A percentile compares a stretch with the other conserved stretches of the same genome.
phyloP scores from a whole-genome alignment of 2,113 vertebrate genomes.

The Hepsetus odoe region DNA sequence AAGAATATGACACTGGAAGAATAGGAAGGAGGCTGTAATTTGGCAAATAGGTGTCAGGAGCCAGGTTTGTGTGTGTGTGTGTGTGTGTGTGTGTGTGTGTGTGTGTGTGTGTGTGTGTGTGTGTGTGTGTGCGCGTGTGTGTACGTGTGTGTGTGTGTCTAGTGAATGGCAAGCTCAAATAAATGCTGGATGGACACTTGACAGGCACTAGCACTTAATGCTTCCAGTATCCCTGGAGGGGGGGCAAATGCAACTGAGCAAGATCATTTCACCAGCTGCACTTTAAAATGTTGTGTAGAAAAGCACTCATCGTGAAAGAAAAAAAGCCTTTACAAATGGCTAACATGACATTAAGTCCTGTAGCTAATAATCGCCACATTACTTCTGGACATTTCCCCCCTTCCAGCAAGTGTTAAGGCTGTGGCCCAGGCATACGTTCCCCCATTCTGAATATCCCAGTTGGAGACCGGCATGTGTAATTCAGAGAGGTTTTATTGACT shows the following conservation, averaged over 20 bases:
- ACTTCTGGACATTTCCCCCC: constrained; percentile 18
- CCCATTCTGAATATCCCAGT: constrained; percentile 15
- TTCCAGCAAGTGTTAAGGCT: constrained; percentile 27
- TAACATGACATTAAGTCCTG: constrained; percentile 41
- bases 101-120: too few species aligned
- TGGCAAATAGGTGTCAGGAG: constrained; percentile 24
- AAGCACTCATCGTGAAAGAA: constrained; percentile 22
- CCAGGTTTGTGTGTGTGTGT: background rate
- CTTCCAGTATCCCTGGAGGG: constrained; percentile 1
- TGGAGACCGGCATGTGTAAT: constrained; percentile 22
- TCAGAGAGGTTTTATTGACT: constrained; percentile 37
- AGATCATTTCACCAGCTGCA: constrained; percentile 26
- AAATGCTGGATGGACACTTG: constrained; percentile 1
- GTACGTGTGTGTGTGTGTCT: background rate
- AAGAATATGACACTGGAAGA: constrained; percentile 24
- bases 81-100: background rate
- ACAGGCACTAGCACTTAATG: constrained; percentile 27
- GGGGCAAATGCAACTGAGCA: background rate
- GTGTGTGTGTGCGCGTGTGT: background rate
- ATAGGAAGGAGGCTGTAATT: constrained; percentile 39
- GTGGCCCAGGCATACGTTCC: constrained; percentile 40
- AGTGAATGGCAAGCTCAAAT: constrained; percentile 8
- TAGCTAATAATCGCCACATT: constrained; percentile 44
- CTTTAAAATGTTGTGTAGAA: constrained; percentile 34
- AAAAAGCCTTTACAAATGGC: constrained; percentile 48